Conservation (phyloP, 2,888 invertebrate genomes). For the Smittia aterrima region DNA sequence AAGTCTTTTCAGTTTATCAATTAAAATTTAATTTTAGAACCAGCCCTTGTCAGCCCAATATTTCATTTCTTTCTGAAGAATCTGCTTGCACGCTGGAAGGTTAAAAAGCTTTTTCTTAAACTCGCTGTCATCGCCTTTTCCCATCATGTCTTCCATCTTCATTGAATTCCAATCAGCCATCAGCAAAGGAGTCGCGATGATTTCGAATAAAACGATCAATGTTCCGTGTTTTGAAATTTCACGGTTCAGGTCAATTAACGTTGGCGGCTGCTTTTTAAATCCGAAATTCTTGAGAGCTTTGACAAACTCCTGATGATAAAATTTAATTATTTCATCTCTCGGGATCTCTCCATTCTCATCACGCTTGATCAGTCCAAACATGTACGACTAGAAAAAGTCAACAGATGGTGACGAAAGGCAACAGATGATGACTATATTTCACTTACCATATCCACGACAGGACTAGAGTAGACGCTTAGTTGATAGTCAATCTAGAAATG, state of each 20-base stretch:
- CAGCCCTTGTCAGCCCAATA: not conserved
- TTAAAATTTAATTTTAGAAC: too few species aligned
- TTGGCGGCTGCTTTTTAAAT: slow-evolving; percentile 36
- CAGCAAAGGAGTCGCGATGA: slow-evolving; percentile 6
- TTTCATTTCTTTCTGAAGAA: not conserved
- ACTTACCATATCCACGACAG: slow-evolving; percentile 42
- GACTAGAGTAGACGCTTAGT: slow-evolving; percentile 42
- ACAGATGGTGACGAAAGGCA: too few species aligned
- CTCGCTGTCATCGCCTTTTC: not conserved
- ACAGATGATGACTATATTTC: too few species aligned
- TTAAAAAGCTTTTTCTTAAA: slow-evolving; percentile 13
- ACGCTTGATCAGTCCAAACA: slow-evolving; percentile 35
- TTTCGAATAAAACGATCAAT: slow-evolving; percentile 24
- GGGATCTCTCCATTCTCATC: slow-evolving; percentile 22
- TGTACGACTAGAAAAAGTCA: too few species aligned
- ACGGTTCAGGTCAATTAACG: slow-evolving; percentile 40
- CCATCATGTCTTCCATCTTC: not conserved
- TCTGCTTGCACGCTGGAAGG: not conserved
- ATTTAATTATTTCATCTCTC: slow-evolving; percentile 38
- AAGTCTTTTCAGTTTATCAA: too few species aligned
- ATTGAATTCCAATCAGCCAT: too few species aligned
- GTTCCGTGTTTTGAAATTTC: slow-evolving; percentile 42
- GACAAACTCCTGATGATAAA: slow-evolving; percentile 42
- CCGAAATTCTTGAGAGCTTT: slow-evolving; percentile 41
- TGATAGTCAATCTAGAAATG: slow-evolving; percentile 44